Conservation (phyloP, 2,113 vertebrate genomes). For the Rhegmatorhina hoffmannsi region DNA sequence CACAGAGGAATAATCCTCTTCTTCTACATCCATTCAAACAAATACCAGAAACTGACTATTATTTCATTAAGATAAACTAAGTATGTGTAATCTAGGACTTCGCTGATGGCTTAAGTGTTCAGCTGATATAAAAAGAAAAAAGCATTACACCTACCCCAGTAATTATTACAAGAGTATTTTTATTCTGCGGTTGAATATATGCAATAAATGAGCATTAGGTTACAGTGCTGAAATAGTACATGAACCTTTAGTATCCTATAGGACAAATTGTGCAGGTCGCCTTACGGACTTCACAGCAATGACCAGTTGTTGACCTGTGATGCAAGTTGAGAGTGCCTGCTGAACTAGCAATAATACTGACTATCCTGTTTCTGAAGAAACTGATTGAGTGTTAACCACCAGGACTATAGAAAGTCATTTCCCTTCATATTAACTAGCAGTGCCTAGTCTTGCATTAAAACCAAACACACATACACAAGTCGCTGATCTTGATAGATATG, state of each 20-base stretch:
- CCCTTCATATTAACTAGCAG: not conserved
- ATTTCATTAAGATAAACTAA: not conserved
- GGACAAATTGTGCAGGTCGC: not conserved
- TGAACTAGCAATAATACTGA: not conserved
- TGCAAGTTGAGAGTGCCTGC: not conserved
- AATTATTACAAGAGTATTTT: constrained; percentile 15
- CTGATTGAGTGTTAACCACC: not conserved
- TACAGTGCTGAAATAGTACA: not conserved
- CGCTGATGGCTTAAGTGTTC: not conserved
- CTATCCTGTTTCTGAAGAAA: not conserved
- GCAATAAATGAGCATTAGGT: not conserved
- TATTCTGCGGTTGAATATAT: not conserved
- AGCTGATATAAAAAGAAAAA: not conserved
- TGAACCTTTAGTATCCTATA: not conserved
- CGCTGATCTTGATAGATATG: not conserved
- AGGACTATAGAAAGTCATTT: not conserved
- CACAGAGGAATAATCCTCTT: not conserved
- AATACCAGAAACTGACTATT: not conserved
- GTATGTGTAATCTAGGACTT: not conserved
- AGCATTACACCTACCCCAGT: not conserved
- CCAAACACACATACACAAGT: not conserved
- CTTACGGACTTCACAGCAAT: not conserved
- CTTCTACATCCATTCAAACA: not conserved
- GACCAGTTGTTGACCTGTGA: not conserved
- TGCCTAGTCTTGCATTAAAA: not conserved